Conservation (phyloP, 2,888 invertebrate genomes). For the Phalangium opilio region DNA sequence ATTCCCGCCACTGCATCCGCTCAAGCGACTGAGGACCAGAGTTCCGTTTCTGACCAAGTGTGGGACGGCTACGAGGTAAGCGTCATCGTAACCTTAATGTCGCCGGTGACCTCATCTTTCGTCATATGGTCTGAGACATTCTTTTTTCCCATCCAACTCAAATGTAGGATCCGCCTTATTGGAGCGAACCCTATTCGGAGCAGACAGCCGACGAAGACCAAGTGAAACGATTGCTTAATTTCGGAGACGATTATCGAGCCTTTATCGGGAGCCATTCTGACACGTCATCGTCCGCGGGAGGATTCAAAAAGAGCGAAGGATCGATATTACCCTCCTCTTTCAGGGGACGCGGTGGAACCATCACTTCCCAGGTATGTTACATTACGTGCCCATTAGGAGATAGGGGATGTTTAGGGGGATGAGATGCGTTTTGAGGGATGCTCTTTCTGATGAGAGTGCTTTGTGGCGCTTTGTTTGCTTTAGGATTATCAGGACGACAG, state of each 20-base stretch:
- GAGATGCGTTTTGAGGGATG: too few species aligned
- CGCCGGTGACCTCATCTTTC: too few species aligned
- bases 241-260: conserved; percentile 78
- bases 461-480: neutral
- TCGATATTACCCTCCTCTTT: too few species aligned
- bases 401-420: too few species aligned
- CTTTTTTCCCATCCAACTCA: too few species aligned
- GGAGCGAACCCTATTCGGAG: conserved; percentile 72
- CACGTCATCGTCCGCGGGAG: conserved; percentile 45
- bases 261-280: conserved; percentile 80
- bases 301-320: too few species aligned
- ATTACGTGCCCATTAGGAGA: too few species aligned
- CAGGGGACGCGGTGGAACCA: too few species aligned
- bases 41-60: conserved; percentile 75
- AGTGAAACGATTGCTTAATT: conserved; percentile 61
- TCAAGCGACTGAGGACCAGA: conserved; percentile 40
- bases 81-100: too few species aligned
- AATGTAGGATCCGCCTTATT: conserved; percentile 60
- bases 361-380: too few species aligned
- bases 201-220: conserved; percentile 56
- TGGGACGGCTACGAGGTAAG: conserved; percentile 87
- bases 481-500: conserved; percentile 8
- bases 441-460: too few species aligned
- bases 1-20: neutral
- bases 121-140: too few species aligned